Evolutionary conservation across 2,797 vertebrate genomes (phyloP), one percentile per base, ranked within the genome.

Genomic region (Hippopotamyrus pictus): DNA sequence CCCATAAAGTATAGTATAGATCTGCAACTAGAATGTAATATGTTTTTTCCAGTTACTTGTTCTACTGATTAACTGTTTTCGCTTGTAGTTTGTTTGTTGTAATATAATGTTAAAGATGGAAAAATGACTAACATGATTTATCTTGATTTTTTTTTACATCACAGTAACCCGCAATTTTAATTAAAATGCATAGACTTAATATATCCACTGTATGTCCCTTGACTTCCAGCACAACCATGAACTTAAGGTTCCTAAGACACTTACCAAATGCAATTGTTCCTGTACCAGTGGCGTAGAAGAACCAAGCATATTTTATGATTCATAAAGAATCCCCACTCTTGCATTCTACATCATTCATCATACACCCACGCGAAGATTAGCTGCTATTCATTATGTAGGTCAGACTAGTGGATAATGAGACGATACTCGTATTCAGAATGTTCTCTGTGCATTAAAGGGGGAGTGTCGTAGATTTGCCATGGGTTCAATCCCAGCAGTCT

Each of bases 241-340:
- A 59, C 19, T 22, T 59, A 22, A 59, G 54, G 54, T 59, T 22
- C n/a, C 54, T 59, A 59, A 59, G 53, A n/a, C 19, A 88, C 53
- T 88, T 44, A 59, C 33, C 50, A 46, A 82, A 57, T 50, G 73
- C 88, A 92, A 90, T 79, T 89, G 91, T 92, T 93, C 88, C 91
- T 89, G 90, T 90, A 91, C 90, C 93, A 92, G 91, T 22, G 17
- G 17, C 41, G 65, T 44, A 65, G 25, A 92, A 93, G 92, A 93
- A 92, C 92, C 91, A 94, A 90, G 92, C 93, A 93, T 94, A 93
- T 89, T 89, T 51, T 89, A 94, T 95, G 93, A 93, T 94, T 95
- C 92, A 95, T 94, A 93, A 94, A 95, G 94, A 94, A 94, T 94
- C 93, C 93, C 93, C 94, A 94, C 93, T 95, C 94, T 95, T 95